Percentiles rank a stretch among this genome's conserved stretches.
These are phyloP conservation scores for Parapristionchus giblindavisi DNA, from an alignment of 2,888 invertebrate species.

Conservation along the genomic window DNA sequence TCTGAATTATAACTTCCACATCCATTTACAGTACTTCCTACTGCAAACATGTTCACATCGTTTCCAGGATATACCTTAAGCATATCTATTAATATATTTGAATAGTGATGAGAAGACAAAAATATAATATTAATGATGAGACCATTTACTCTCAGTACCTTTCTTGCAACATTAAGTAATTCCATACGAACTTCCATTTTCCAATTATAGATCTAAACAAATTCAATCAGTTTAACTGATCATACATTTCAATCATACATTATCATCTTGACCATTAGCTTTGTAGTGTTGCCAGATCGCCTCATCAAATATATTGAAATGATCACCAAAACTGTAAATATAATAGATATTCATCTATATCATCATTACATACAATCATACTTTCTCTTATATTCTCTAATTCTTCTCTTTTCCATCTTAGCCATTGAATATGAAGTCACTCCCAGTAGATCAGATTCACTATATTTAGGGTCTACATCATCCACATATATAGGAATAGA, in stretches of 20 bases:
- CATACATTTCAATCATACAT: neutral
- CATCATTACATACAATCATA: neutral
- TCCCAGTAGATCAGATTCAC: slow-evolving; percentile 24
- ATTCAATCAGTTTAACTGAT: neutral
- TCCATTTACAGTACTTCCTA: slow-evolving; percentile 66
- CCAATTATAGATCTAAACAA: slow-evolving; percentile 29
- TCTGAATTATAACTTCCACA: slow-evolving; percentile 67
- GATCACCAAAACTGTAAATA: neutral
- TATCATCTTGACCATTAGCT: slow-evolving; percentile 31
- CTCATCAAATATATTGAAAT: slow-evolving; percentile 5
- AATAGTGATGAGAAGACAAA: neutral
- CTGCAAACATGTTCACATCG: slow-evolving; percentile 43
- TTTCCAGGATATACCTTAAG: neutral
- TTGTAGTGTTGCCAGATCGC: slow-evolving; percentile 13
- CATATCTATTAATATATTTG: no score
- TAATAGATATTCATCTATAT: neutral
- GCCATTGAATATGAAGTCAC: slow-evolving; percentile 16
- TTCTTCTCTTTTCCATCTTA: neutral
- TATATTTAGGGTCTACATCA: no score
- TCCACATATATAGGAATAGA: no score
- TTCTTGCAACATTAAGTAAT: neutral
- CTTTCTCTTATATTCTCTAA: slow-evolving; percentile 1
- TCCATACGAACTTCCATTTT: slow-evolving; percentile 21
- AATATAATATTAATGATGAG: neutral
- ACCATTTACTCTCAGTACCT: slow-evolving; percentile 9